Conservation (phyloP, 2,113 vertebrate species). For the Parotia lawesii region DNA sequence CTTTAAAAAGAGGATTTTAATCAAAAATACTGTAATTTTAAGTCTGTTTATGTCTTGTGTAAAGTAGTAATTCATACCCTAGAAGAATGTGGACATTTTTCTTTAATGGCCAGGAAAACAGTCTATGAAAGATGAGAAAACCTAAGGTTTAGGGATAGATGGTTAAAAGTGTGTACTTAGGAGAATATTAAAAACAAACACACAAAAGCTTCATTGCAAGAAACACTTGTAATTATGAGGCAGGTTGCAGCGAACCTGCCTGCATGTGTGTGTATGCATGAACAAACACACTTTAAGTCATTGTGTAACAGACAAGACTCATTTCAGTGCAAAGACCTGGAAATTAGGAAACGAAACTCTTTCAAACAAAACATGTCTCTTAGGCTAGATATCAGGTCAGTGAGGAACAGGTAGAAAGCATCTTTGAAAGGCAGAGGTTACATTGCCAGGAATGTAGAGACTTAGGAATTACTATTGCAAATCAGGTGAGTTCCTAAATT, state of each 20-base stretch:
- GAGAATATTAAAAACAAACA: background rate
- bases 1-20: slow-evolving; percentile 15
- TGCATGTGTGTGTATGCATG: background rate
- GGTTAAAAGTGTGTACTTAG: background rate
- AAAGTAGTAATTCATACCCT: background rate
- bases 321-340: background rate
- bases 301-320: background rate
- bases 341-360: background rate
- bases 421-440: background rate
- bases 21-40: background rate
- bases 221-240: background rate
- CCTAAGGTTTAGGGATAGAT: background rate
- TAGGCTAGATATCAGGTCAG: background rate
- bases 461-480: background rate
- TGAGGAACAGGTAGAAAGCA: background rate
- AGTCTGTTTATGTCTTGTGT: background rate
- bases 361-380: background rate
- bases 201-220: background rate
- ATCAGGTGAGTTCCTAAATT: background rate
- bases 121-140: background rate
- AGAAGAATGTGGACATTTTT: background rate
- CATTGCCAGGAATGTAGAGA: background rate
- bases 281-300: background rate
- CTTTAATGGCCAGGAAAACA: background rate
- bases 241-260: background rate